A percentile compares a stretch with the other conserved stretches of the same genome.
phyloP scores from a whole-genome alignment of 2,888 invertebrate genomes.

The Volucella zonaria region DNA sequence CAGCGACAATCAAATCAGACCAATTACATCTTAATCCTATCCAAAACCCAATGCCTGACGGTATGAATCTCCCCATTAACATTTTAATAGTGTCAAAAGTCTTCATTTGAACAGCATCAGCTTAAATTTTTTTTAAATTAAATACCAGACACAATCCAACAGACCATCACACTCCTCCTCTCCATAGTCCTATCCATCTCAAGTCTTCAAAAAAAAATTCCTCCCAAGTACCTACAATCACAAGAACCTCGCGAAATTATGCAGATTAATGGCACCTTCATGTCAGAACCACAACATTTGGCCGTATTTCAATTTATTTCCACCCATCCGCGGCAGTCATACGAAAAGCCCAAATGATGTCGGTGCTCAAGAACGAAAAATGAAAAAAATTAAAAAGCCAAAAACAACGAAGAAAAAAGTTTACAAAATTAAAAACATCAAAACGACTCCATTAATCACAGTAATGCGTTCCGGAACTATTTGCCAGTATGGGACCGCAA shows the following conservation, averaged over 20 bases:
- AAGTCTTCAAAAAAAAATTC: too few relatives aligned
- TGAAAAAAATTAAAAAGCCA: not conserved
- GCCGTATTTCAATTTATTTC: not conserved
- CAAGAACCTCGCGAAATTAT: not conserved
- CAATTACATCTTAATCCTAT: too few relatives aligned
- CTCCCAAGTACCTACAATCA: not conserved
- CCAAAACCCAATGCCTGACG: too few relatives aligned
- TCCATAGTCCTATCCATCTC: too few relatives aligned
- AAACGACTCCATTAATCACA: constrained; percentile 56
- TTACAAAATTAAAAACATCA: constrained; percentile 44
- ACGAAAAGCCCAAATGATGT: not conserved
- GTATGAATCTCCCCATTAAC: too few relatives aligned
- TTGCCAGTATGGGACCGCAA: constrained; percentile 6
- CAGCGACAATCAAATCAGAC: too few relatives aligned
- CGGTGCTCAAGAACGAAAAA: too few relatives aligned
- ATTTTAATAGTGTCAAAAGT: too few relatives aligned
- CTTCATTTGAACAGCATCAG: too few relatives aligned
- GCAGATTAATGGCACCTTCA: not conserved
- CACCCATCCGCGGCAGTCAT: not conserved
- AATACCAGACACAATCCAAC: too few relatives aligned
- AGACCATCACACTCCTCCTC: too few relatives aligned
- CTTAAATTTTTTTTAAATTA: too few relatives aligned
- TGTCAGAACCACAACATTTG: not conserved
- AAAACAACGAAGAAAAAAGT: constrained; percentile 3
- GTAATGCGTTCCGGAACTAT: constrained; percentile 50